phyloP scores from a whole-genome alignment of 2,888 invertebrate genomes.

The Nephrocerus scutellatus region DNA sequence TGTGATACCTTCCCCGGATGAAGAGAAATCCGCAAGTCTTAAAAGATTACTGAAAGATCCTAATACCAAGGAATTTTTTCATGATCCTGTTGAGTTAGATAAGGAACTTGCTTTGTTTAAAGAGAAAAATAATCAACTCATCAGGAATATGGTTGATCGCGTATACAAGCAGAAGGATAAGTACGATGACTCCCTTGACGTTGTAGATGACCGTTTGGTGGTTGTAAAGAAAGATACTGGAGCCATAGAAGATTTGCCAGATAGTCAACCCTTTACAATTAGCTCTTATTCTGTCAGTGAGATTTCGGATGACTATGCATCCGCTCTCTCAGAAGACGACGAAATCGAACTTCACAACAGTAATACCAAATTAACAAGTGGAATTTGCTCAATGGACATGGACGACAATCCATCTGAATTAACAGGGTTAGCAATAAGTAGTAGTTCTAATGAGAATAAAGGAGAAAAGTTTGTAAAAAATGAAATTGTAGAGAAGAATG shows the following conservation, averaged over 20 bases:
- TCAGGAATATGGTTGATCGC: conserved; percentile 27
- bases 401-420: too few relatives aligned
- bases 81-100: conserved; percentile 27
- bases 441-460: too few relatives aligned
- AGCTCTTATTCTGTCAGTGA: too few relatives aligned
- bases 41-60: conserved; percentile 24
- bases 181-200: conserved; percentile 36
- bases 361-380: too few relatives aligned
- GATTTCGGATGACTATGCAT: too few relatives aligned
- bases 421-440: too few relatives aligned
- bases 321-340: too few relatives aligned
- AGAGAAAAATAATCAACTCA: conserved; percentile 21
- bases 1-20: conserved; percentile 7
- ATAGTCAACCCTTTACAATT: too few relatives aligned
- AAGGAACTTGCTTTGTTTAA: conserved; percentile 25
- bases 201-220: conserved; percentile 36
- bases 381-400: too few relatives aligned
- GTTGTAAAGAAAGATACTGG: conserved; percentile 35
- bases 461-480: too few relatives aligned
- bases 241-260: conserved; percentile 30
- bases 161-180: conserved; percentile 36
- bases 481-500: too few relatives aligned
- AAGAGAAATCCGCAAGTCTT: conserved; percentile 25
- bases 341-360: too few relatives aligned
- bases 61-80: conserved; percentile 21